Evolutionary conservation across 1,140 invertebrate genomes (phyloP).

Genomic region (Drosophila bipectinata): DNA sequence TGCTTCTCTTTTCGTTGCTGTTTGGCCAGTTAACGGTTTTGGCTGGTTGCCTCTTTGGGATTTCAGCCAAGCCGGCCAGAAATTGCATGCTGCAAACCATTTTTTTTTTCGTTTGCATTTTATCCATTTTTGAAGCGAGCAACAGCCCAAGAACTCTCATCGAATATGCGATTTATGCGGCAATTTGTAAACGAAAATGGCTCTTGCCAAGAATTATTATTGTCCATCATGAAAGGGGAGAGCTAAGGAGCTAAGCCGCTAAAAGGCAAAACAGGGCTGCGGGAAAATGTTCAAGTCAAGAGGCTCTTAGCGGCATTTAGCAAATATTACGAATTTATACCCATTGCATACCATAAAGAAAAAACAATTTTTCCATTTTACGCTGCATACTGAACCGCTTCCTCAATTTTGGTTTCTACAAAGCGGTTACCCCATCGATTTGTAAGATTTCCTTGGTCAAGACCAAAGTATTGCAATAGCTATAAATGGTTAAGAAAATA

Average conservation of each 20-base stretch:
- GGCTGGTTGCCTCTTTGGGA: slow-evolving; percentile 44
- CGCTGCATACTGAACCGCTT: neutral
- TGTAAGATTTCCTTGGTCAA: neutral
- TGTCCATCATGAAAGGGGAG: slow-evolving; percentile 71
- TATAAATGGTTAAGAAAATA: neutral
- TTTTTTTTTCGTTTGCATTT: slow-evolving; percentile 58
- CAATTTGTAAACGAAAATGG: slow-evolving; percentile 83
- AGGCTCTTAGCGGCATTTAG: slow-evolving; percentile 71
- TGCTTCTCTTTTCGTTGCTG: slow-evolving; percentile 26
- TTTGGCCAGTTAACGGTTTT: slow-evolving; percentile 75
- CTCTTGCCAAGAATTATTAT: slow-evolving; percentile 82
- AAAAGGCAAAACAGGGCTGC: slow-evolving; percentile 20
- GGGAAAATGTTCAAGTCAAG: slow-evolving; percentile 20
- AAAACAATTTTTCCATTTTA: slow-evolving; percentile 24
- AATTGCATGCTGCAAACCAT: slow-evolving; percentile 61
- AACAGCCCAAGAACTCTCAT: slow-evolving; percentile 68
- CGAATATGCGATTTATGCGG: slow-evolving; percentile 82
- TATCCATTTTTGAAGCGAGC: slow-evolving; percentile 57
- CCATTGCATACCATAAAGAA: slow-evolving; percentile 64
- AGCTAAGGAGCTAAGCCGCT: slow-evolving; percentile 44
- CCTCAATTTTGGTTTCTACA: slow-evolving; percentile 4
- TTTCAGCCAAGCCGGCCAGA: slow-evolving; percentile 40
- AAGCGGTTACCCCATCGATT: slow-evolving; percentile 4
- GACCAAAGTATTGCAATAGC: neutral
- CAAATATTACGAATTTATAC: slow-evolving; percentile 69